These are phyloP conservation scores for Fragum fragum DNA, from an alignment of 2,888 invertebrate genomes.

Conservation along the genomic window DNA sequence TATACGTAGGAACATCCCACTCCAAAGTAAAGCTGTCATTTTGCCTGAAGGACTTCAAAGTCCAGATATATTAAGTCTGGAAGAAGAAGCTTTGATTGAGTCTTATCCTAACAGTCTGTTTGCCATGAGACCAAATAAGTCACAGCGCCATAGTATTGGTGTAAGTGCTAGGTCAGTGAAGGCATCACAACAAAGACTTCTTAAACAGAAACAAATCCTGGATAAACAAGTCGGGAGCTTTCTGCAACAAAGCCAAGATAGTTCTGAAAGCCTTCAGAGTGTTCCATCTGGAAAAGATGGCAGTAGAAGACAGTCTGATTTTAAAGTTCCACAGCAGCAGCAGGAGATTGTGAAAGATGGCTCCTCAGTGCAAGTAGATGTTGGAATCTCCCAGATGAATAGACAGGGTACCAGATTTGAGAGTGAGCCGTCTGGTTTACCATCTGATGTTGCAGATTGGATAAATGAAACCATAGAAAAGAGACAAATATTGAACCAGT, in stretches of 20 bases:
- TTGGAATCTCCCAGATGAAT: background rate
- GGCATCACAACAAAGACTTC: slow-evolving; percentile 72
- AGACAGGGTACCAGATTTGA: slow-evolving; percentile 33
- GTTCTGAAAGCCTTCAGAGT: background rate
- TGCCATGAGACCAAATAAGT: slow-evolving; percentile 48
- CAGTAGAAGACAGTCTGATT: background rate
- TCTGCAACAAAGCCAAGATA: slow-evolving; percentile 51
- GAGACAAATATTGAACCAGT: slow-evolving; percentile 38
- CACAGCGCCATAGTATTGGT: slow-evolving; percentile 73
- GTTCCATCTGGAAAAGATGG: background rate
- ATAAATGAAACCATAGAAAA: slow-evolving; percentile 73
- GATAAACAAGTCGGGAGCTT: slow-evolving; percentile 72
- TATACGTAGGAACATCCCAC: background rate
- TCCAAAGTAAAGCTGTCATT: slow-evolving; percentile 5
- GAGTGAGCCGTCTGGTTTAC: slow-evolving; percentile 72
- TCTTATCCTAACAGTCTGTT: slow-evolving; percentile 61
- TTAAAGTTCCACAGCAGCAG: background rate
- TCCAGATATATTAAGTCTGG: slow-evolving; percentile 77
- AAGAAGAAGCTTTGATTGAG: slow-evolving; percentile 80
- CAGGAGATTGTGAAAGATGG: background rate
- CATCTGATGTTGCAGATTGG: slow-evolving; percentile 81
- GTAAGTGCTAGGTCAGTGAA: slow-evolving; percentile 69
- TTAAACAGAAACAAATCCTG: slow-evolving; percentile 71
- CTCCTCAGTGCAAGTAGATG: background rate
- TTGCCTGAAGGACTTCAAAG: slow-evolving; percentile 59